Evolutionary conservation across 2,888 invertebrate genomes (phyloP), one percentile per base, ranked within the genome.

Genomic region (Darwinula stevensoni): DNA sequence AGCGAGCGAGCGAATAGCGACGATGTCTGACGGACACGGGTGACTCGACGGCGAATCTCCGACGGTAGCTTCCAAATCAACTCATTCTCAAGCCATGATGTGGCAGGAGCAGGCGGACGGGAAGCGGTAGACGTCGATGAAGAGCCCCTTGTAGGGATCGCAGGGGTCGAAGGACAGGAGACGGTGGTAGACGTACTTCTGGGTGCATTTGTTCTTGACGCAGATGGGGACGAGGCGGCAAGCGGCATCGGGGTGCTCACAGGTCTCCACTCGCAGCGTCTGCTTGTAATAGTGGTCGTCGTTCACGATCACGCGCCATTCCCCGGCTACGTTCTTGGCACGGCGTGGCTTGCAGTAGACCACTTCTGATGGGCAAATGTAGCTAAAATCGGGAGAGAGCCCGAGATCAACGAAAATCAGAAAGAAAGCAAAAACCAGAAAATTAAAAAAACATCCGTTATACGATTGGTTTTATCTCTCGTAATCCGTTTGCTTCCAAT

Each of bases 31-130:
- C 6, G n/a, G 22, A 22, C 22, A n/a, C n/a, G 9, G 22, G n/a
- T 22, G 22, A 22, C 6, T n/a, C 22, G 22, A n/a, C 6, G 22
- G 22, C 22, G 22, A 9, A 9, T 22, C 22, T 22, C 22, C 6
- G 6, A 22, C 6, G n/a, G 6, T n/a, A 22, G n/a, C n/a, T 22
- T 22, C 22, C 22, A n/a, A 22, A 22, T 22, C 9, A 22, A 22
- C 6, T 22, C n/a, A 22, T 22, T 22, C n/a, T 22, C 22, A 22
- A 22, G 22, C 6, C 9, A n/a, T n/a, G 22, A 22, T n/a, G 22
- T 45, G 44, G 35, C 47, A 47, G 12, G 44, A 40, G 35, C 47
- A 47, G 9, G 42, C 44, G 4, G 43, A 42, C 3, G 47, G 47
- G 13, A 47, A 37, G 26, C 41, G 40, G 41, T 44, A 47, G 14